phyloP scores from a whole-genome alignment of 1,140 invertebrate genomes.

The Drosophila parvula region DNA sequence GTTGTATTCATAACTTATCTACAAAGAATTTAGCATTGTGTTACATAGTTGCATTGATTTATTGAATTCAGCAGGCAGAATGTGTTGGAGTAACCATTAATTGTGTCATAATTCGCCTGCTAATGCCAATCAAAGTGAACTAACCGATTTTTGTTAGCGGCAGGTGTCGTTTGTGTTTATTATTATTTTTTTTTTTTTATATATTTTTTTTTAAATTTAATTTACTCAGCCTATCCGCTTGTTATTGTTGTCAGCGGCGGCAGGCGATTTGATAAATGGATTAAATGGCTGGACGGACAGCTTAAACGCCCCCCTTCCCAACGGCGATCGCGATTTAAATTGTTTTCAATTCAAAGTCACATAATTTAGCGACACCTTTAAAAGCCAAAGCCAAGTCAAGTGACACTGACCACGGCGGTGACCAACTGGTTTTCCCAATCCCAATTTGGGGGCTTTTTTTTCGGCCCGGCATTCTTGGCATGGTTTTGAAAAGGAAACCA shows the following conservation, averaged over 20 bases:
- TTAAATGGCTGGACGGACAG: conserved; percentile 21
- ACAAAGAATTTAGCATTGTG: conserved; percentile 25
- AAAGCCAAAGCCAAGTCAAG: conserved; percentile 29
- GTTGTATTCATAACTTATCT: conserved; percentile 1
- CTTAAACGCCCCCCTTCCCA: conserved; percentile 37
- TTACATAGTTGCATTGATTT: conserved; percentile 28
- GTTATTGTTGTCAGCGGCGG: conserved; percentile 40
- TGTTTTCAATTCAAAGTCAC: conserved; percentile 44
- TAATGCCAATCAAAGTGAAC: conserved; percentile 38
- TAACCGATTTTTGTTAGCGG: conserved; percentile 9
- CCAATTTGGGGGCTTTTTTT: conserved; percentile 24
- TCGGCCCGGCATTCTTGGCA: conserved; percentile 37
- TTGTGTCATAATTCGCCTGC: conserved; percentile 44
- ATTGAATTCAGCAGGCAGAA: conserved; percentile 3
- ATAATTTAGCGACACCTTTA: conserved; percentile 35
- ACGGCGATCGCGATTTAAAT: conserved; percentile 26
- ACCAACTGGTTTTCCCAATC: conserved; percentile 42
- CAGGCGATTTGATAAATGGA: conserved; percentile 43
- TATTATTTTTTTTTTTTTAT: conserved; percentile 2
- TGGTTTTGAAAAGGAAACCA: conserved; percentile 29
- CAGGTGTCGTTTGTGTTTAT: conserved; percentile 13
- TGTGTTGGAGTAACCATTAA: conserved; percentile 34
- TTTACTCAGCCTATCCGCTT: conserved; percentile 14
- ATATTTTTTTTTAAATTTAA: conserved; percentile 3
- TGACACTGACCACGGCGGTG: conserved; percentile 36